Conservation (phyloP, 2,797 vertebrate genomes). For the Leptatherina wallacei region DNA sequence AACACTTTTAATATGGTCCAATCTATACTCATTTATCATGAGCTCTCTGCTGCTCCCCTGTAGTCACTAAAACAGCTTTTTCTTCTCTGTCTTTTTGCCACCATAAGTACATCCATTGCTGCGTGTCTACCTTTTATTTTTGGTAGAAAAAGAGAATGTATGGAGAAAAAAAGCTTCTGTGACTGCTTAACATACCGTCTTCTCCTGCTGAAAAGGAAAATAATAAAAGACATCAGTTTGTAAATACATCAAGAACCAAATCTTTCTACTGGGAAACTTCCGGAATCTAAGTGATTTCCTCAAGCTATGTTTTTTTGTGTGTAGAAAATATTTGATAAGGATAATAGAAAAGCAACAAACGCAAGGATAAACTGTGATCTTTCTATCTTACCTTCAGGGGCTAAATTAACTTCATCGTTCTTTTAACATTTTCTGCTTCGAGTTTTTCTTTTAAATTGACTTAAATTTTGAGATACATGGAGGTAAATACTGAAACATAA, state of each 20-base stretch:
- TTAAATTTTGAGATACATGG: constrained; percentile 1
- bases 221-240: constrained; percentile 16
- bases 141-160: constrained; percentile 14
- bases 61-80: neutral
- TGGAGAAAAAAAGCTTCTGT: neutral
- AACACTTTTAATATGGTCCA: constrained; percentile 50
- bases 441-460: constrained; percentile 21
- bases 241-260: constrained; percentile 41
- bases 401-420: constrained; percentile 5
- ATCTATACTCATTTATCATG: constrained; percentile 57
- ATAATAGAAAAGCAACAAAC: constrained; percentile 25
- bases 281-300: constrained; percentile 27
- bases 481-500: constrained; percentile 12
- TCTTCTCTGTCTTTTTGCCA: neutral
- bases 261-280: constrained; percentile 21
- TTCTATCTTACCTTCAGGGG: constrained; percentile 9
- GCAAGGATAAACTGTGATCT: constrained; percentile 31
- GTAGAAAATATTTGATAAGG: constrained; percentile 42
- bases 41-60: constrained; percentile 12
- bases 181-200: neutral
- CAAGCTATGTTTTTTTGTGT: constrained; percentile 30
- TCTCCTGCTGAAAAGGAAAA: constrained; percentile 19
- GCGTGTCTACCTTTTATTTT: neutral
- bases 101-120: neutral
- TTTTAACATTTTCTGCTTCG: neutral